Percentiles rank a stretch among this genome's conserved stretches.
Conservation (phyloP, 2,797 vertebrate species). For the Garrulus glandarius region DNA sequence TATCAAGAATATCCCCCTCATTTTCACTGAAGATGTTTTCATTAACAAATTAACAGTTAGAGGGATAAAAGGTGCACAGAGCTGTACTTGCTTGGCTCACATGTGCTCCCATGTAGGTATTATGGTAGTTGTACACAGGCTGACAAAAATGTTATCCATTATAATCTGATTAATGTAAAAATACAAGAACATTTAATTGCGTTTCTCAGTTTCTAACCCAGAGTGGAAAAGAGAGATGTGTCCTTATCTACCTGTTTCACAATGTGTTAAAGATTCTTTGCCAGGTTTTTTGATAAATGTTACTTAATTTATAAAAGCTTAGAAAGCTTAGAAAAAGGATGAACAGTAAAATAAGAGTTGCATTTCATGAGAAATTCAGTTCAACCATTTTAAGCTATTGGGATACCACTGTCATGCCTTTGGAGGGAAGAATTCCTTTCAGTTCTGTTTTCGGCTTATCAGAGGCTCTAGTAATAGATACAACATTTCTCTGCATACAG, state of each 20-base stretch:
- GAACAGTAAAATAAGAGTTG: not conserved
- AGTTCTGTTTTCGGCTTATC: not conserved
- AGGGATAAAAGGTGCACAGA: not conserved
- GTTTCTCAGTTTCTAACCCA: not conserved
- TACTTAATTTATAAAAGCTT: not conserved
- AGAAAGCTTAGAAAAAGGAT: not conserved
- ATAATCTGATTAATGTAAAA: not conserved
- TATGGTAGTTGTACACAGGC: not conserved
- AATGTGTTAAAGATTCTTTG: not conserved
- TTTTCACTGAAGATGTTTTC: not conserved
- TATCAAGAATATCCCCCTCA: not conserved
- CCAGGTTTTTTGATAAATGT: not conserved
- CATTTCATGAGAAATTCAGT: not conserved
- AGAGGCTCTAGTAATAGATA: not conserved
- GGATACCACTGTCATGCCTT: not conserved
- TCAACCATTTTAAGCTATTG: not conserved
- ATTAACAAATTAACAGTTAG: not conserved
- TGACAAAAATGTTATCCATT: not conserved
- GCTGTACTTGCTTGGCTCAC: not conserved
- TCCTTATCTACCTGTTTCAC: not conserved
- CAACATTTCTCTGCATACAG: not conserved
- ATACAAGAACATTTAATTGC: not conserved
- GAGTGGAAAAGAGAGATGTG: not conserved
- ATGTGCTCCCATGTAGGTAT: not conserved
- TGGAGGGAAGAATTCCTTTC: not conserved